Evolutionary conservation across 2,888 invertebrate species (phyloP).

Genomic region (Tromatobia lineatoria): DNA sequence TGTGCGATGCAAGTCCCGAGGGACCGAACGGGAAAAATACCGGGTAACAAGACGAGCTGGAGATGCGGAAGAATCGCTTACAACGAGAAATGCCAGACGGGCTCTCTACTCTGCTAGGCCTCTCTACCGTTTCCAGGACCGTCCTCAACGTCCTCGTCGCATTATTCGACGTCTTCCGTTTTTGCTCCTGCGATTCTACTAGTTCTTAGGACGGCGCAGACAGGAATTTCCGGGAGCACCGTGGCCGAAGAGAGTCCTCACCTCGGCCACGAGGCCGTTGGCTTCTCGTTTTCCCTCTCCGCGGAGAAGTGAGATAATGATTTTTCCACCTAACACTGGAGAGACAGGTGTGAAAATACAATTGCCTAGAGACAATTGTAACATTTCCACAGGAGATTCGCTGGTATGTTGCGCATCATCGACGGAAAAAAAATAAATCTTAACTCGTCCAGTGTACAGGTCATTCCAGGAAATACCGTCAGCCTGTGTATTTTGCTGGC

Average conservation of each 20-base stretch:
- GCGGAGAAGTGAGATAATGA: conserved; percentile 47
- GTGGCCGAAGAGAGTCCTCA: conserved; percentile 1
- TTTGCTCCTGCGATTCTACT: conserved; percentile 51
- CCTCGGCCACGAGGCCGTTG: conserved; percentile 50
- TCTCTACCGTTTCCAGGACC: conserved; percentile 34
- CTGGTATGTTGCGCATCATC: neutral
- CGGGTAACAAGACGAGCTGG: conserved; percentile 41
- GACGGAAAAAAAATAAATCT: neutral
- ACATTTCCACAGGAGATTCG: neutral
- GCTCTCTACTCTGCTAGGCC: conserved; percentile 19
- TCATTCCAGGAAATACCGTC: neutral
- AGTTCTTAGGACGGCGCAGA: conserved; percentile 24
- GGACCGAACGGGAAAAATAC: conserved; percentile 15
- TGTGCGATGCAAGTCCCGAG: conserved; percentile 46
- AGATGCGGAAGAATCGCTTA: conserved; percentile 8
- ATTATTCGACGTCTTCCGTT: conserved; percentile 54
- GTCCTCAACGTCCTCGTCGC: conserved; percentile 36
- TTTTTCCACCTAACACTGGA: conserved; percentile 35
- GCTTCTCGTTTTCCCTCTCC: conserved; percentile 20
- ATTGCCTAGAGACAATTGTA: neutral
- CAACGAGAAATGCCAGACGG: conserved; percentile 33
- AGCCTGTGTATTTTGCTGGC: too few species aligned
- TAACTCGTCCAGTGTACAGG: neutral
- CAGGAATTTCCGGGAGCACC: conserved; percentile 55
- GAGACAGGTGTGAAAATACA: conserved; percentile 6